Evolutionary conservation across 2,113 vertebrate genomes (phyloP), one percentile per base, ranked within the genome.

Genomic region (Vombatus ursinus): DNA sequence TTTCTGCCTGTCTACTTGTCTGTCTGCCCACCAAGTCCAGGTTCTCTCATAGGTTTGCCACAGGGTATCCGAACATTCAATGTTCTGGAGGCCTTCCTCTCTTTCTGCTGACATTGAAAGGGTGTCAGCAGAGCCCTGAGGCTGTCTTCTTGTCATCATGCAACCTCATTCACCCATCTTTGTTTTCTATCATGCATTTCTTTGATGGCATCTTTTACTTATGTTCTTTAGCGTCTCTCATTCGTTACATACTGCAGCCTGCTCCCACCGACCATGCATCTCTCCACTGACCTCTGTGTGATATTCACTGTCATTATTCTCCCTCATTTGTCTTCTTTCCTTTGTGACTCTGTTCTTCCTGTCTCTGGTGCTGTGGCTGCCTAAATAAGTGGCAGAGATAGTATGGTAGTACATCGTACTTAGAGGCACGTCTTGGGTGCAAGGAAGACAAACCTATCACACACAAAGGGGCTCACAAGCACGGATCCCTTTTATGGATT

Each of bases 391-490:
- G 89, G 52, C 12, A 77, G 31, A 77, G 37, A n/a, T 77, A 37
- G 26, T 4, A 68, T 4, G 1, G 11, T 44, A 5, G n/a, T 50
- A 49, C n/a, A 89, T 77, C 48, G 22, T 25, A 22, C 7, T 95
- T 26, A 54, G 28, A 31, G 25, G 25, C 90, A 92, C 95, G 52
- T 48, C 47, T 26, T 51, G 61, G 28, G 51, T 90, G 61, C 48
- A 28, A 91, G 57, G 28, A 97, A 50, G 12, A 93, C 92, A 94
- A 96, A 51, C 50, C 28, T n/a, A 6, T 89, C 8, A 90, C n/a
- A 2, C 23, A 6, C 57, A 57, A 96, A 93, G 50, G 84, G 91
- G 25, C 77, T 91, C 91, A 92, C 1, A 68, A 28, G 52, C 24
- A 23, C 23, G 92, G 37, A 16, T 1, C 95, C 92, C 94, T 48